Evolutionary conservation across 2,113 vertebrate species (phyloP).

Genomic region (Gadus macrocephalus): DNA sequence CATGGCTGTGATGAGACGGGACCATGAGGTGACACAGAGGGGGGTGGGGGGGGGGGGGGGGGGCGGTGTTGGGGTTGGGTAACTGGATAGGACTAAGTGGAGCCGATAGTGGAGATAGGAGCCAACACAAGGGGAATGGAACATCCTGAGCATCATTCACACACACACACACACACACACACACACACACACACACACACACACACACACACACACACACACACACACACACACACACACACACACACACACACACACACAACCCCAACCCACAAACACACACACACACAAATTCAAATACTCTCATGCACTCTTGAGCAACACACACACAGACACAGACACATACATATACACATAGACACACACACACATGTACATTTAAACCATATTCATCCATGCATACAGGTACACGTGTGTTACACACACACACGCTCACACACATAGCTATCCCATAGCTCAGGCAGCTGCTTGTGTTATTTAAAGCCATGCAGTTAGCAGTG

Average conservation of each 20-base stretch:
- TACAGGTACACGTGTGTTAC: background rate
- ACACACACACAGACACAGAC: background rate
- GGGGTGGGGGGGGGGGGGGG: too few species aligned
- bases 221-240: background rate
- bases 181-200: too few species aligned
- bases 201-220: background rate
- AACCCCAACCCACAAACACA: background rate
- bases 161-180: background rate
- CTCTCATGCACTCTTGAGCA: too few species aligned
- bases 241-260: background rate
- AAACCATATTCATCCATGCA: too few species aligned
- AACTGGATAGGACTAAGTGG: too few species aligned
- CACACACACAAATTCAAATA: background rate
- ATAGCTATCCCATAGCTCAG: background rate
- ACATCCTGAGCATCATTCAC: background rate
- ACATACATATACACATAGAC: too few species aligned
- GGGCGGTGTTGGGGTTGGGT: too few species aligned
- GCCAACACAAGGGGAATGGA: background rate
- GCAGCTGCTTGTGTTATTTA: constrained; percentile 44
- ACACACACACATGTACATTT: too few species aligned
- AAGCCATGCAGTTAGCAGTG: constrained; percentile 31
- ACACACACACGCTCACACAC: background rate
- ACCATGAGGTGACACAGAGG: too few species aligned
- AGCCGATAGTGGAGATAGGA: constrained; percentile 19
- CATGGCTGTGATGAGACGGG: too few species aligned